Percentiles rank a stretch among this genome's conserved stretches.
Evolutionary conservation across 2,113 vertebrate species (phyloP).

Genomic region (Phrynosoma blainvillii): DNA sequence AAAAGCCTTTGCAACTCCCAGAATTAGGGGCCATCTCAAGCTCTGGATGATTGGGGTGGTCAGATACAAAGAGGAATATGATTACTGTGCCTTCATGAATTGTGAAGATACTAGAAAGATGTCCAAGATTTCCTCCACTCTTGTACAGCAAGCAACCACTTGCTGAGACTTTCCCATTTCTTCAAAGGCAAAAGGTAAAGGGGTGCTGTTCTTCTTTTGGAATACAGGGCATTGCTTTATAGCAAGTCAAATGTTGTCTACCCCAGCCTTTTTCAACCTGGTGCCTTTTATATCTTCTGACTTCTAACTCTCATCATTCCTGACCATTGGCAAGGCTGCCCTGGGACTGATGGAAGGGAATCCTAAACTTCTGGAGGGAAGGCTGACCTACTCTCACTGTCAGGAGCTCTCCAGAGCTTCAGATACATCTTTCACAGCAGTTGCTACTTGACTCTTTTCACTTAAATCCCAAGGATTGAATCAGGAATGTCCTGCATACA

Average conservation of each 20-base stretch:
- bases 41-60: neutral
- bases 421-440: neutral
- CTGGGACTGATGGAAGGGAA: too few species aligned
- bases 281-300: neutral
- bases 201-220: neutral
- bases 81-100: neutral
- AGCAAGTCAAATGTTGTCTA: neutral
- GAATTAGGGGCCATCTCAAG: neutral
- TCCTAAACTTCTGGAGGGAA: neutral
- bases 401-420: neutral
- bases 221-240: neutral
- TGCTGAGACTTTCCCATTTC: neutral
- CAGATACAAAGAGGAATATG: neutral
- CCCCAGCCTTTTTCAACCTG: neutral
- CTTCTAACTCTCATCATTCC: neutral
- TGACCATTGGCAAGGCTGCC: too few species aligned
- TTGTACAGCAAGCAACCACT: neutral
- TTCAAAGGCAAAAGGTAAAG: neutral
- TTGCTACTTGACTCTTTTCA: neutral
- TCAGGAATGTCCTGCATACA: neutral
- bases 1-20: neutral
- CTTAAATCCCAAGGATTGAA: neutral
- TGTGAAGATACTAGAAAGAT: neutral
- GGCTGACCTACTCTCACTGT: neutral
- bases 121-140: neutral